Base-by-base conservation (phyloP, 2,113 vertebrate species). In the Archilochus colubris region DNA sequence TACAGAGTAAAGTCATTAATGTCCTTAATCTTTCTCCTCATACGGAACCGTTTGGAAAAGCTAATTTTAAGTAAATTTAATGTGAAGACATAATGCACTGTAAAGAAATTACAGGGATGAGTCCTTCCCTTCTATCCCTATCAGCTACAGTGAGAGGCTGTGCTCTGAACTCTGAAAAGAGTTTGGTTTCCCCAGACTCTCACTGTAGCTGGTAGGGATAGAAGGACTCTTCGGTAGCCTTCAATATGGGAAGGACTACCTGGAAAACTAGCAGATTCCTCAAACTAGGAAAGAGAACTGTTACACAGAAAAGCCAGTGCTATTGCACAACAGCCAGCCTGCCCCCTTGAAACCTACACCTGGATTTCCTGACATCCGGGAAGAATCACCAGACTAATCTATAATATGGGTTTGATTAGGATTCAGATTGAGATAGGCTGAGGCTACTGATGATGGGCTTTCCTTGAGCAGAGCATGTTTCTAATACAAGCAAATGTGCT, bases 271-370 rank as follows among this genome's bases (percentile, higher is more conserved):
- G 2, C 0, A 78, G 66, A 61, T 53, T 51, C 15, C 20, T 51
- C 40, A 2, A 62, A 7, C 12, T 31, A 25, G 25, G 8, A 85
- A 69, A 53, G 14, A 48, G 12, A 84, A 62, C 12, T 53, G 4
- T 69, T 81, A 33, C 1, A 2, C 1, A 11, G 14, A 2, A 12
- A 73, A 74, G 38, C 15, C 15, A 53, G n/a, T 2, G 1, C 18
- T 57, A 28, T 22, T 10, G 21, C 18, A 46, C 24, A 62, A 85
- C 48, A 50, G 1, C 8, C 31, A 31, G 22, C 12, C 23, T 33
- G 7, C 5, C 3, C 63, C 33, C 40, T 20, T 75, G 31, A n/a
- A 82, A 88, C 6, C 5, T 54, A 3, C 12, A 14, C 7, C 10
- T 43, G 15, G 20, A 61, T 3, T 17, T 82, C 15, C 27, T 80